Evolutionary conservation across 2,888 invertebrate species (phyloP).

Genomic region (Acrobasis consociella): DNA sequence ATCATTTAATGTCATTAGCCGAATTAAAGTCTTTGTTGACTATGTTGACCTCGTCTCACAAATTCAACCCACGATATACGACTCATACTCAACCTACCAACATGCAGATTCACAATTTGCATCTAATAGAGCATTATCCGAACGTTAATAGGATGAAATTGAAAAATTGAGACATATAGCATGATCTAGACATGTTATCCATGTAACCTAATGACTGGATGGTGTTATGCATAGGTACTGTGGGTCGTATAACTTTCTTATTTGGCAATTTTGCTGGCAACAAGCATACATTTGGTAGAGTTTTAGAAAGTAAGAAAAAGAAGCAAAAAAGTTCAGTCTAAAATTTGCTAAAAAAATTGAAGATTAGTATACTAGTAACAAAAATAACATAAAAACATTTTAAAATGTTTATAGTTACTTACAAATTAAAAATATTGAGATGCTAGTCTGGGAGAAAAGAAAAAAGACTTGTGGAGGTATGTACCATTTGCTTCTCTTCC

Average conservation of each 20-base stretch:
- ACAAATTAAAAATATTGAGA: no score
- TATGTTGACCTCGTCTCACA: neutral
- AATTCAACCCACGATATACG: neutral
- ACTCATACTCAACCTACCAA: neutral
- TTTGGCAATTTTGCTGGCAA: neutral
- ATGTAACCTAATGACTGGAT: neutral
- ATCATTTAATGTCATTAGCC: neutral
- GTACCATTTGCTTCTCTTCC: no score
- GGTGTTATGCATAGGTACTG: neutral
- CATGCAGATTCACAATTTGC: conserved; percentile 1
- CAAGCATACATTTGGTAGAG: neutral
- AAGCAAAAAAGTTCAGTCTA: no score
- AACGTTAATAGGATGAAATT: conserved; percentile 22
- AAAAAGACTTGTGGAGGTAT: no score
- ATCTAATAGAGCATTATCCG: neutral
- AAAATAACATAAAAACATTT: no score
- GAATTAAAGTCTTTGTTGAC: neutral
- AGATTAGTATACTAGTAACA: no score
- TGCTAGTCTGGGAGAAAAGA: no score
- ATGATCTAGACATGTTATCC: neutral
- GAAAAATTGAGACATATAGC: conserved; percentile 14
- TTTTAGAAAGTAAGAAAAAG: no score
- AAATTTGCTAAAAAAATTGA: no score
- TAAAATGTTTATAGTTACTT: no score
- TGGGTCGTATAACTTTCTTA: neutral